phyloP scores from a whole-genome alignment of 2,113 vertebrate species.

The Eublepharis macularius region DNA sequence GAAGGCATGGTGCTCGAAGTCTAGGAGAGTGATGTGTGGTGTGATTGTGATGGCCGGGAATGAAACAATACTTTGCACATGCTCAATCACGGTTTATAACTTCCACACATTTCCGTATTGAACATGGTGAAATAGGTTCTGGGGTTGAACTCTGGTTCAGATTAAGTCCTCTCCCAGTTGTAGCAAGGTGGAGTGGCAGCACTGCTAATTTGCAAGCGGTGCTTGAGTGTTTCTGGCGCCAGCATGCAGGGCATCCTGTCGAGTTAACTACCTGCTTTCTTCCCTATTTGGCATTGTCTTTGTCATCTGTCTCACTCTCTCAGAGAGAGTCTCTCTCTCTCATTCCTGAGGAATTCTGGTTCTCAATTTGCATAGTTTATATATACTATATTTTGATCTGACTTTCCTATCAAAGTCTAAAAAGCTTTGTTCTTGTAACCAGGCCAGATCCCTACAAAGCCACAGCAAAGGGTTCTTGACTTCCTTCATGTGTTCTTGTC shows the following conservation, averaged over 20 bases:
- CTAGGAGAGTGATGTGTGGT: not conserved
- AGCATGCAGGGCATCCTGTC: not conserved
- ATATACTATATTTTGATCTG: not conserved
- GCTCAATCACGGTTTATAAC: not conserved
- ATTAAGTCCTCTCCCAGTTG: not conserved
- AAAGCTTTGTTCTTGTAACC: conserved; percentile 26
- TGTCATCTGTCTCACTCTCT: not conserved
- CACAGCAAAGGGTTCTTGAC: not conserved
- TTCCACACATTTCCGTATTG: not conserved
- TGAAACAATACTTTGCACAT: not conserved
- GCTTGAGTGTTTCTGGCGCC: conserved; percentile 9
- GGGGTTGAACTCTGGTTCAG: not conserved
- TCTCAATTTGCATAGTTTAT: not conserved
- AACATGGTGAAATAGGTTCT: not conserved
- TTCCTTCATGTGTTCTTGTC: conserved; percentile 16
- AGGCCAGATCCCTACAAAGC: not conserved
- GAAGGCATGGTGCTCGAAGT: not conserved
- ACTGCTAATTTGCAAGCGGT: conserved; percentile 1
- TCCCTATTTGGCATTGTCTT: conserved; percentile 6
- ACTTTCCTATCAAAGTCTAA: conserved; percentile 31
- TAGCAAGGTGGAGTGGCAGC: not conserved
- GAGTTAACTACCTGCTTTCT: conserved; percentile 17
- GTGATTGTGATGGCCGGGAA: not conserved
- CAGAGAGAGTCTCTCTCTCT: not conserved
- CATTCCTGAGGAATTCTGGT: not conserved